Conservation (phyloP, 1,140 invertebrate genomes). For the Asbolus verrucosus region DNA sequence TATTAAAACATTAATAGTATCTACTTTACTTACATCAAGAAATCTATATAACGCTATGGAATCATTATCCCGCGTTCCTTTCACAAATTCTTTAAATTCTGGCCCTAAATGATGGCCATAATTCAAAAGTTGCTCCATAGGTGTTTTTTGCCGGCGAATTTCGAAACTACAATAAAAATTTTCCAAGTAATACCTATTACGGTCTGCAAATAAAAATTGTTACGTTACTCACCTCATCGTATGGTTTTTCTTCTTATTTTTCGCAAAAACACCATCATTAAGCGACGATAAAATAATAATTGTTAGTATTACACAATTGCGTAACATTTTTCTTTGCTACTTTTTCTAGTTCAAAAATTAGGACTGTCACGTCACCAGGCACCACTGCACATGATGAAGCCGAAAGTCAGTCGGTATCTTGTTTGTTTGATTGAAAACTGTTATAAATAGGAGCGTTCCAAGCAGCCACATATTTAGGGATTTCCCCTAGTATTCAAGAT, state of each 20-base stretch:
- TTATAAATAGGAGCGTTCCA: too few relatives aligned
- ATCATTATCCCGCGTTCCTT: constrained; percentile 16
- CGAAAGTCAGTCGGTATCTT: too few relatives aligned
- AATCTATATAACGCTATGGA: constrained; percentile 25
- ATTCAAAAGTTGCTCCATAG: neutral
- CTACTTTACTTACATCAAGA: constrained; percentile 12
- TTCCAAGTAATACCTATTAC: neutral
- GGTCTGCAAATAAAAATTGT: neutral
- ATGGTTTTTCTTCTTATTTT: neutral
- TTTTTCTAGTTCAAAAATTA: too few relatives aligned
- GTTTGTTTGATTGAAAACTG: too few relatives aligned
- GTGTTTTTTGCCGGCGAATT: constrained; percentile 18
- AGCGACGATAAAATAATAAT: too few relatives aligned
- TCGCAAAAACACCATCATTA: too few relatives aligned
- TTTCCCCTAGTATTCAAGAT: too few relatives aligned
- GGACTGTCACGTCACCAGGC: too few relatives aligned
- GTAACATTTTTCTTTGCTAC: neutral
- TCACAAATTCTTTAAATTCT: neutral
- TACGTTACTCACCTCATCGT: neutral
- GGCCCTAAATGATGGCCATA: constrained; percentile 7
- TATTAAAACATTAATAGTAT: too few relatives aligned
- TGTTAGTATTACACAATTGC: neutral
- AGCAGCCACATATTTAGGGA: too few relatives aligned
- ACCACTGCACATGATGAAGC: too few relatives aligned
- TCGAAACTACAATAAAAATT: constrained; percentile 1